Base-by-base conservation (phyloP, 2,797 vertebrate genomes). In the Betta splendens region DNA sequence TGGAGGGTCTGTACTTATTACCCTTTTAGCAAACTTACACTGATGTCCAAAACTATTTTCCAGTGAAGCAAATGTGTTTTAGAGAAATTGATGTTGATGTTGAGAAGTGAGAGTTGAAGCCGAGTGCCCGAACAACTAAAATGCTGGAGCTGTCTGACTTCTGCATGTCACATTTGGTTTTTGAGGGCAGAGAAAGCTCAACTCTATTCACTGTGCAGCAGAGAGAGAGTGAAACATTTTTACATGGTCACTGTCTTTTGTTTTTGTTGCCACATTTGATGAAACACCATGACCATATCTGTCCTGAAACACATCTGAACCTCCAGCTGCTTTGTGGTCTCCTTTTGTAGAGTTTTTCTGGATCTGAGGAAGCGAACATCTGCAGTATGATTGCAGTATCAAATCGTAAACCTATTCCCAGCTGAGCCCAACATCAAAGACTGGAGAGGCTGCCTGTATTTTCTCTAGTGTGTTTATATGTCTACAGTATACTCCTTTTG, bases 381-480 rank as follows among this genome's bases (percentile, higher is more conserved):
- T 63, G 63, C 53, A 48, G 40, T 31, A 6, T 52, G 60, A 50
- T 28, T 20, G 18, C 5, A 46, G 29, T 11, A 26, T 46, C 38
- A 69, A 64, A 80, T 73, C 66, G 18, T 69, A 36, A 64, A 72
- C 52, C 68, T 18, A 17, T 48, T 71, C 54, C 50, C 66, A 70
- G 55, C 51, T 79, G 68, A 49, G 61, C 50, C 22, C 9, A 17
- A 59, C 77, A 61, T 80, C 73, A 80, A 75, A 77, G 66, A 52
- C 22, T 3, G 43, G 53, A 52, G 48, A 48, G 25, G 49, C 29
- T 54, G 49, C 22, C 6, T 60, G 29, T n/a, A 0, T 55, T 43
- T 53, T 22, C 60, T 66, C 52, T 15, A 5, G 20, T 60, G 66
- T 32, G 22, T 68, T 20, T 26, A 12, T 45, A 18, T 46, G 17